Evolutionary conservation across 2,888 invertebrate genomes (phyloP).

Genomic region (Plusia festucae): DNA sequence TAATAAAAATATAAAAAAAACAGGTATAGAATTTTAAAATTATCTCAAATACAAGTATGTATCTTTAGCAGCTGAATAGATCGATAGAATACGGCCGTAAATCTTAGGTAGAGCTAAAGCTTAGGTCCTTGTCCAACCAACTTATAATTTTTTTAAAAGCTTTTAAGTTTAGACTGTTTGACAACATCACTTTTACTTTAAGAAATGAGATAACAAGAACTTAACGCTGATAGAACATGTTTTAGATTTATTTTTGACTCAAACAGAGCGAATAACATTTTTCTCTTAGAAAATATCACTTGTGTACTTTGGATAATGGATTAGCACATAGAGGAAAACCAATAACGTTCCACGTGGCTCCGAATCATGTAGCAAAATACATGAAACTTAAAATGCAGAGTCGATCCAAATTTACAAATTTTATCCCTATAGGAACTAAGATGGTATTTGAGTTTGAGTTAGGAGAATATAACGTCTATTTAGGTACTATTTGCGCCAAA

Average conservation of each 20-base stretch:
- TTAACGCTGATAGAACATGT: background rate
- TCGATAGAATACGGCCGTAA: no score
- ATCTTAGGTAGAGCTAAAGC: no score
- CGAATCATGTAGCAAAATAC: background rate
- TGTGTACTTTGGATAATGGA: background rate
- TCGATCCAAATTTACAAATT: background rate
- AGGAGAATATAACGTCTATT: no score
- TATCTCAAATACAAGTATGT: no score
- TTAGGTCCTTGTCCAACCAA: no score
- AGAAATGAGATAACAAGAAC: background rate
- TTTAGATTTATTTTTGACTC: background rate
- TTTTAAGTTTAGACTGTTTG: background rate
- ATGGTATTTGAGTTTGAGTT: no score
- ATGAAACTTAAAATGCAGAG: background rate
- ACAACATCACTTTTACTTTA: background rate
- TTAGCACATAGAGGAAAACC: conserved; percentile 5
- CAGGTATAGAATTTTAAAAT: no score
- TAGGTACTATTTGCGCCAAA: no score
- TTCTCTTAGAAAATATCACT: background rate
- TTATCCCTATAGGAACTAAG: background rate
- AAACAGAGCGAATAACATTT: background rate
- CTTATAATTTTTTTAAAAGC: background rate
- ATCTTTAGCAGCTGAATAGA: no score
- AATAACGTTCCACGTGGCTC: conserved; percentile 2
- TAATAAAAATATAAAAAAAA: no score